These are phyloP conservation scores for Graphium colonna DNA, from an alignment of 2,888 invertebrate species.

Conservation along the genomic window DNA sequence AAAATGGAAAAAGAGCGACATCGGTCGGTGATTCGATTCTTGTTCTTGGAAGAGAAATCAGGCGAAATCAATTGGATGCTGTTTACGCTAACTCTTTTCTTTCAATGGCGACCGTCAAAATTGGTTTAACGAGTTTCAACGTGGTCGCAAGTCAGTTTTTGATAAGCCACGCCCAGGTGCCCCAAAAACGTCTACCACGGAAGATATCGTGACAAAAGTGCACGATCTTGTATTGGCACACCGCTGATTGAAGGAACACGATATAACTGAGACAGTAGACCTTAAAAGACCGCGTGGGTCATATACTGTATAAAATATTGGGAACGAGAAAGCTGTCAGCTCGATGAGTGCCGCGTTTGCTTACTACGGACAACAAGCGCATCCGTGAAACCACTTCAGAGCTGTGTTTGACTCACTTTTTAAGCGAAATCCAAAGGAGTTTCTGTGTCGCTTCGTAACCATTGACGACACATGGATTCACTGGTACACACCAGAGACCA, in stretches of 20 bases:
- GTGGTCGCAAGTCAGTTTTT: slow-evolving; percentile 30
- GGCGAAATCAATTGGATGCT: no score
- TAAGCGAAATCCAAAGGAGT: slow-evolving; percentile 38
- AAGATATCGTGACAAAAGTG: slow-evolving; percentile 33
- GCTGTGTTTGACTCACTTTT: slow-evolving; percentile 31
- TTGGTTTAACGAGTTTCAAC: slow-evolving; percentile 30
- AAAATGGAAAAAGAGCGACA: no score
- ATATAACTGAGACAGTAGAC: slow-evolving; percentile 37
- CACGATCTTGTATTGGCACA: slow-evolving; percentile 37
- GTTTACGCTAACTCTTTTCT: no score
- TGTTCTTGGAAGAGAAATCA: no score
- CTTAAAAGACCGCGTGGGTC: slow-evolving; percentile 32
- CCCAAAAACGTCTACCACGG: slow-evolving; percentile 23
- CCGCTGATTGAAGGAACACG: slow-evolving; percentile 37
- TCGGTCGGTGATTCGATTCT: no score
- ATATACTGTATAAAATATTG: slow-evolving; percentile 32
- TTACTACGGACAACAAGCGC: slow-evolving; percentile 22
- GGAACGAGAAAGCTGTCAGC: slow-evolving; percentile 27
- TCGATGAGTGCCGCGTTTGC: slow-evolving; percentile 42
- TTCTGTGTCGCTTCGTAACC: slow-evolving; percentile 30
- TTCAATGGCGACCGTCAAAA: slow-evolving; percentile 13
- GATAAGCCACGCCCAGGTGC: slow-evolving; percentile 27
- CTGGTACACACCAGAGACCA: neutral
- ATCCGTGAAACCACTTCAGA: slow-evolving; percentile 35
- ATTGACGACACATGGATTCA: neutral